Conservation (phyloP, 2,888 invertebrate genomes). For the Amphipyra berbera region DNA sequence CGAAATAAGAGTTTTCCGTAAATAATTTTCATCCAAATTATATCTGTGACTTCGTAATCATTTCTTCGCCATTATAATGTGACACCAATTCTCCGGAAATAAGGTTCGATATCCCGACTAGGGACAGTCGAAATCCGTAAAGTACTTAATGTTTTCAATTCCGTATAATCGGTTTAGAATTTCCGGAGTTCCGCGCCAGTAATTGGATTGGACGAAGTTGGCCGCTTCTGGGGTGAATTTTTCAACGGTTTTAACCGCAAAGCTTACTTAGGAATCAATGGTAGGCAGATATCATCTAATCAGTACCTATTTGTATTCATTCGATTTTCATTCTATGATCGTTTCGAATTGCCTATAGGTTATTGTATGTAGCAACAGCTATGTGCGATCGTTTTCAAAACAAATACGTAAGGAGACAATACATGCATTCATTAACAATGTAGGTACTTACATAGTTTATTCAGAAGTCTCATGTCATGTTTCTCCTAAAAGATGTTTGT, state of each 20-base stretch:
- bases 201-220: constrained; percentile 87
- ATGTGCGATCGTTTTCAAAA: constrained; percentile 4
- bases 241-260: constrained; percentile 75
- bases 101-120: constrained; percentile 75
- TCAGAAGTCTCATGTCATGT: neutral
- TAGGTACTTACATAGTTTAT: neutral
- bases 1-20: constrained; percentile 83
- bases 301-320: constrained; percentile 58
- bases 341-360: neutral
- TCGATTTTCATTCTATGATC: constrained; percentile 29
- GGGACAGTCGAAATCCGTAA: constrained; percentile 76
- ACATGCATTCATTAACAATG: constrained; percentile 10
- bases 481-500: neutral
- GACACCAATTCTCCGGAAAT: constrained; percentile 66
- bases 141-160: constrained; percentile 90
- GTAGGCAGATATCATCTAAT: constrained; percentile 66
- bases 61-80: constrained; percentile 65
- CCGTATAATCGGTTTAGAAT: constrained; percentile 90
- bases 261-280: constrained; percentile 73
- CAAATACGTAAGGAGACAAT: constrained; percentile 5
- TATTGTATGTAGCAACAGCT: neutral
- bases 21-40: constrained; percentile 86
- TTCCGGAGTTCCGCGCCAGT: constrained; percentile 86
- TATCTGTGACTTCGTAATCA: constrained; percentile 85
- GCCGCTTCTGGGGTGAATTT: constrained; percentile 77